phyloP scores from a whole-genome alignment of 2,888 invertebrate genomes.

The Limnephilus auricula region DNA sequence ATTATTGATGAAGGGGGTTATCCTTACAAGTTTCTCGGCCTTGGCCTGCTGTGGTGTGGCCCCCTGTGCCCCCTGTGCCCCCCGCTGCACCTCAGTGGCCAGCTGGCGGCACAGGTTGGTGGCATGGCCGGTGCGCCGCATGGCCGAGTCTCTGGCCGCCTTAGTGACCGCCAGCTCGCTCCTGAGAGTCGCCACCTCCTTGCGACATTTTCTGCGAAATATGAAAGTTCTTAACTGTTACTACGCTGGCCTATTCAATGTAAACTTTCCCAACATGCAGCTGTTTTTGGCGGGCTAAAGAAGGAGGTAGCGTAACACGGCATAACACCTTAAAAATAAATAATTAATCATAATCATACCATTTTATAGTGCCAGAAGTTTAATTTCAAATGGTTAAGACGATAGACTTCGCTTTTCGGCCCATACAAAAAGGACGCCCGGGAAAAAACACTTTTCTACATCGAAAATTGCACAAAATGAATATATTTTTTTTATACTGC shows the following conservation, averaged over 20 bases:
- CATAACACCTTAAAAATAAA: no score
- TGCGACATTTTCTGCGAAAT: slow-evolving; percentile 69
- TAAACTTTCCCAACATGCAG: no score
- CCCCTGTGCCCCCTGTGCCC: slow-evolving; percentile 69
- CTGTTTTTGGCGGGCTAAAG: no score
- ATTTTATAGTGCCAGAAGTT: no score
- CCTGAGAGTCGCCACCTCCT: slow-evolving; percentile 60
- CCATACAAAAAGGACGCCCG: no score
- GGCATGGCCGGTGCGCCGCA: slow-evolving; percentile 55
- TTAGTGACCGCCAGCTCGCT: slow-evolving; percentile 68
- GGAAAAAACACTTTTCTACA: no score
- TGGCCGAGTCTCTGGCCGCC: slow-evolving; percentile 57
- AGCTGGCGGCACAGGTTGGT: slow-evolving; percentile 67
- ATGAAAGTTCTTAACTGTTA: not conserved
- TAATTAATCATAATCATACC: no score
- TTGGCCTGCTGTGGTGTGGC: slow-evolving; percentile 64
- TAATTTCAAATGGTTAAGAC: no score
- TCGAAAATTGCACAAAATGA: no score
- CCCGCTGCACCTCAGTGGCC: slow-evolving; percentile 71
- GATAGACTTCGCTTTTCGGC: no score
- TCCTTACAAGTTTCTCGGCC: slow-evolving; percentile 56
- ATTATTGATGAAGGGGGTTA: not conserved
- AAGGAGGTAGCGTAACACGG: no score
- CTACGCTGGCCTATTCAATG: not conserved
- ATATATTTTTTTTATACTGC: no score